A percentile compares a stretch with the other conserved stretches of the same genome.
Conservation (phyloP, 2,797 vertebrate species). For the Monodelphis domestica region DNA sequence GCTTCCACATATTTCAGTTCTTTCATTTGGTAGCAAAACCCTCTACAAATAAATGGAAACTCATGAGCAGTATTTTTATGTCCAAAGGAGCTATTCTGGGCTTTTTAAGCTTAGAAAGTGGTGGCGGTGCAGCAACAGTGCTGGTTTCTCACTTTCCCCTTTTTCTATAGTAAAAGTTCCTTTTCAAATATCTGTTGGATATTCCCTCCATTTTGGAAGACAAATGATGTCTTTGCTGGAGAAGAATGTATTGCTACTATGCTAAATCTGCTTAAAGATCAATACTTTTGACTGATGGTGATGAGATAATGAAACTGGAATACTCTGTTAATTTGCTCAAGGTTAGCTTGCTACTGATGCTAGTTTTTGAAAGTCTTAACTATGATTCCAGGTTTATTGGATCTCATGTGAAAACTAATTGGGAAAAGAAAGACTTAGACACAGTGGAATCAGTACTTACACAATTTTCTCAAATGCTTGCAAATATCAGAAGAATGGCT, state of each 20-base stretch:
- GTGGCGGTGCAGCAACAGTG: background rate
- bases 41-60: background rate
- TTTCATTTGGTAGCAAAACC: background rate
- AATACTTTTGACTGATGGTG: background rate
- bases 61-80: background rate
- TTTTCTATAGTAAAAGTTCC: background rate
- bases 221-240: background rate
- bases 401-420: background rate
- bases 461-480: background rate
- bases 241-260: background rate
- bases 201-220: background rate
- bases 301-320: background rate
- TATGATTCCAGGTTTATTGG: background rate
- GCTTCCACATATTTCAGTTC: background rate
- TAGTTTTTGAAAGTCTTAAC: background rate
- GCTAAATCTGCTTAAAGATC: background rate
- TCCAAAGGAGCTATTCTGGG: background rate
- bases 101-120: background rate
- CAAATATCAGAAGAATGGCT: background rate
- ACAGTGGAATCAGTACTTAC: background rate
- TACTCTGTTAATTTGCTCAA: background rate
- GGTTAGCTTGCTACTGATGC: background rate
- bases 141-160: background rate
- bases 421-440: background rate
- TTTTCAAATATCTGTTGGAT: background rate